Evolutionary conservation across 2,888 invertebrate genomes (phyloP).

Genomic region (Drepana falcataria): DNA sequence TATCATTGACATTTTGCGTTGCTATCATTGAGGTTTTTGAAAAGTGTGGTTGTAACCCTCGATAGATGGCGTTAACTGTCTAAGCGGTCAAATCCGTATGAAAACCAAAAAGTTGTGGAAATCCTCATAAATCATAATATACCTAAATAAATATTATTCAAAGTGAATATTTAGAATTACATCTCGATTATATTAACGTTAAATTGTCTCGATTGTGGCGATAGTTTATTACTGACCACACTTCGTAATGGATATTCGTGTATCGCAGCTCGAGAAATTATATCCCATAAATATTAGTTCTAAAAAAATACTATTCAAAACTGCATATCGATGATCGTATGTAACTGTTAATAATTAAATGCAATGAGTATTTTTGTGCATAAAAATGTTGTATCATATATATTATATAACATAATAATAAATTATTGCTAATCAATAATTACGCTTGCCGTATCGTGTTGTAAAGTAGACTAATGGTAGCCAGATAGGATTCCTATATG

Average conservation of each 20-base stretch:
- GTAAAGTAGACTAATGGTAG: not conserved
- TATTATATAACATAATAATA: not conserved
- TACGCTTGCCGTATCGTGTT: constrained; percentile 1
- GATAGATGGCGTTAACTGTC: too few relatives aligned
- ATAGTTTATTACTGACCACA: constrained; percentile 17
- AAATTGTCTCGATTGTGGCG: too few relatives aligned
- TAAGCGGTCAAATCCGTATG: too few relatives aligned
- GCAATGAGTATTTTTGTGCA: not conserved
- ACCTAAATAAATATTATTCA: too few relatives aligned
- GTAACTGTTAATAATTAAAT: constrained; percentile 6
- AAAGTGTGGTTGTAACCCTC: too few relatives aligned
- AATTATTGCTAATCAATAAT: too few relatives aligned
- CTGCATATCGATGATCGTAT: constrained; percentile 43
- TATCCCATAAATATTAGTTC: constrained; percentile 22
- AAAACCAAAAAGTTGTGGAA: too few relatives aligned
- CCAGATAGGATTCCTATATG: not conserved
- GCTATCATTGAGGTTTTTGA: too few relatives aligned
- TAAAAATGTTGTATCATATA: not conserved
- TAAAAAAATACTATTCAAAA: constrained; percentile 24
- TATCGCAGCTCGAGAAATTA: constrained; percentile 24
- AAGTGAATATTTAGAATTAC: not conserved
- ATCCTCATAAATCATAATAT: not conserved
- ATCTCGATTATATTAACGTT: not conserved
- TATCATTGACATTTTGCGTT: not conserved
- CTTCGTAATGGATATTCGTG: not conserved